Evolutionary conservation across 2,797 vertebrate species (phyloP).

Genomic region (Pachyuromys duprasi): DNA sequence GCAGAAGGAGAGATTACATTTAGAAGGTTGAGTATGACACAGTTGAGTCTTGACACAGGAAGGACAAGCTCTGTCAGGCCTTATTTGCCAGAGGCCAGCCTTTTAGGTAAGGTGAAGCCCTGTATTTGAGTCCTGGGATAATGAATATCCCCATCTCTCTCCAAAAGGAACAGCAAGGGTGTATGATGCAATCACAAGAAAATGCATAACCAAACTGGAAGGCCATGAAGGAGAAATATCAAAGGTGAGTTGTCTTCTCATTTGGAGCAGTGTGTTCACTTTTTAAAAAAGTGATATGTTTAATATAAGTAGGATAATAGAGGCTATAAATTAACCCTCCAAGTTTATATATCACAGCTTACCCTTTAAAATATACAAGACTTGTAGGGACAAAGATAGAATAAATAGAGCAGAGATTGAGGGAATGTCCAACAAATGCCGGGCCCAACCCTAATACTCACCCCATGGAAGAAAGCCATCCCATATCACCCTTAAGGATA

Average conservation of each 20-base stretch:
- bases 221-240: conserved; percentile 96
- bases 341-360: conserved; percentile 78
- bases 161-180: conserved; percentile 93
- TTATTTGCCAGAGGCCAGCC: background rate
- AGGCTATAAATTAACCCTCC: conserved; percentile 79
- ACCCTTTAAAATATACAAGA: conserved; percentile 81
- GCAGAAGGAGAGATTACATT: background rate
- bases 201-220: conserved; percentile 92
- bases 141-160: background rate
- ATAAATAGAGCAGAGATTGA: too few species aligned
- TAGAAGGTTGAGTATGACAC: background rate
- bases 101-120: background rate
- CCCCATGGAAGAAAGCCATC: too few species aligned
- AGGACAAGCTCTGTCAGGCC: background rate
- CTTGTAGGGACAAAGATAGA: too few species aligned
- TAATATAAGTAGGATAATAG: conserved; percentile 68
- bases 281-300: background rate
- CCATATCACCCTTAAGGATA: too few species aligned
- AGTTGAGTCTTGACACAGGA: background rate
- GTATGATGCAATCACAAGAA: conserved; percentile 90
- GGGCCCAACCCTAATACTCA: too few species aligned
- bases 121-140: background rate
- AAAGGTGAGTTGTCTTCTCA: conserved; percentile 89
- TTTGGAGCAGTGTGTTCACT: conserved; percentile 64
- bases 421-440: too few species aligned